These are phyloP conservation scores for Harpalus rubripes DNA, from an alignment of 2,888 invertebrate species.

Conservation along the genomic window DNA sequence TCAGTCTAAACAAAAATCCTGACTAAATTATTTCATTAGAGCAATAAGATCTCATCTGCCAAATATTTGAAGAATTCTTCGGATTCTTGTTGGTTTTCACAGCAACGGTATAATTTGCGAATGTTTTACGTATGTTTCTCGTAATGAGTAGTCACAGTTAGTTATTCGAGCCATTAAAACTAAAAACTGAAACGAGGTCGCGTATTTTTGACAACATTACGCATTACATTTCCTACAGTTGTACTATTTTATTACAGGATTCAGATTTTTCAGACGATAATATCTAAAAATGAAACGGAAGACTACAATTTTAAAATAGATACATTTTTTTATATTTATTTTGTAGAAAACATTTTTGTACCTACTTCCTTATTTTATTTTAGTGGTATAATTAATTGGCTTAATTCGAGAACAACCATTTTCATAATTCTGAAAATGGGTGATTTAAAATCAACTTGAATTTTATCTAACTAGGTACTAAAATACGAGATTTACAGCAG, in stretches of 20 bases:
- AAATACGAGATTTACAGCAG: too few relatives aligned
- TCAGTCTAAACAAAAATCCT: neutral
- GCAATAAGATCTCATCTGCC: neutral
- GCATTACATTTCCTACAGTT: constrained; percentile 50
- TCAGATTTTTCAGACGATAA: neutral
- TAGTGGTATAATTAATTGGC: too few relatives aligned
- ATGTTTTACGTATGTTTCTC: neutral
- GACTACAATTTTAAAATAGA: neutral
- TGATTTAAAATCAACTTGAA: too few relatives aligned
- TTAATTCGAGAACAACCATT: too few relatives aligned
- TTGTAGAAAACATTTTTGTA: too few relatives aligned
- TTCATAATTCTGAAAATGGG: too few relatives aligned
- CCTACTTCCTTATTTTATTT: too few relatives aligned
- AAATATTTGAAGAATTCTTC: neutral
- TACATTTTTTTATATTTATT: too few relatives aligned
- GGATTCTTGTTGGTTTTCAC: neutral
- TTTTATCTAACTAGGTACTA: too few relatives aligned
- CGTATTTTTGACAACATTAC: constrained; percentile 60
- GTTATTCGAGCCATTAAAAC: constrained; percentile 31
- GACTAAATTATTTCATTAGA: neutral
- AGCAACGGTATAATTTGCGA: neutral
- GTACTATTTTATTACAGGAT: neutral
- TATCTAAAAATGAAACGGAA: neutral
- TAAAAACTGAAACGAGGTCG: constrained; percentile 58
- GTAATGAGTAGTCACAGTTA: constrained; percentile 12